Conservation (phyloP, 2,113 vertebrate species). For the Crotalus viridis region DNA sequence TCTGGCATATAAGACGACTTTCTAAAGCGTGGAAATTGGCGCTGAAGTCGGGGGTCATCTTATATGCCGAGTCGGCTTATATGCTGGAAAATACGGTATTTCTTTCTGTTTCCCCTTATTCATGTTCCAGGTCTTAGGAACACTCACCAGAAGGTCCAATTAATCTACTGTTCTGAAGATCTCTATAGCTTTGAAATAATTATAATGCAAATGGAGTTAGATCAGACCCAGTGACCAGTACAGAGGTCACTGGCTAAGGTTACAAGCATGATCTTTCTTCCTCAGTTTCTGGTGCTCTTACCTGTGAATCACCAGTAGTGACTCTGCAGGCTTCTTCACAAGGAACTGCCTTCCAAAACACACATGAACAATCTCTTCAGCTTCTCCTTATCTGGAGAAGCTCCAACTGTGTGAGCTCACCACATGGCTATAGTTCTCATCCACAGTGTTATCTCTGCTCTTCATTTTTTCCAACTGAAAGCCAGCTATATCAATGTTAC, state of each 20-base stretch:
- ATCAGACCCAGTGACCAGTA: background rate
- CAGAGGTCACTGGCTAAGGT: background rate
- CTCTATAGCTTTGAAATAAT: background rate
- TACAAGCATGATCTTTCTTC: background rate
- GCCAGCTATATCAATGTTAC: background rate
- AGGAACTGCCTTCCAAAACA: background rate
- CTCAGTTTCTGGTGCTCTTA: background rate
- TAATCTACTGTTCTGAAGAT: background rate
- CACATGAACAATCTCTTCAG: background rate
- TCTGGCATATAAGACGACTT: too few relatives aligned
- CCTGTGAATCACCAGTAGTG: too few relatives aligned
- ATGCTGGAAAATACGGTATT: background rate
- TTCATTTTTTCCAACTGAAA: background rate
- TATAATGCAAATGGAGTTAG: background rate
- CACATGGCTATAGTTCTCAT: background rate
- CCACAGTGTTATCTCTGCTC: background rate
- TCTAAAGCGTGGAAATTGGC: too few relatives aligned
- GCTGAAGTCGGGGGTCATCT: too few relatives aligned
- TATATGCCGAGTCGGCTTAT: too few relatives aligned
- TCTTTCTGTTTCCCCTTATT: background rate
- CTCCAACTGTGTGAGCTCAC: background rate
- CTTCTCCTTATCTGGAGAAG: background rate
- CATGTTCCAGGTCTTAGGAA: background rate
- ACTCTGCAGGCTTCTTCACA: background rate
- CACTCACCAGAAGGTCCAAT: background rate